Conservation (phyloP, 1,140 invertebrate species). For the Linepithema humile region DNA sequence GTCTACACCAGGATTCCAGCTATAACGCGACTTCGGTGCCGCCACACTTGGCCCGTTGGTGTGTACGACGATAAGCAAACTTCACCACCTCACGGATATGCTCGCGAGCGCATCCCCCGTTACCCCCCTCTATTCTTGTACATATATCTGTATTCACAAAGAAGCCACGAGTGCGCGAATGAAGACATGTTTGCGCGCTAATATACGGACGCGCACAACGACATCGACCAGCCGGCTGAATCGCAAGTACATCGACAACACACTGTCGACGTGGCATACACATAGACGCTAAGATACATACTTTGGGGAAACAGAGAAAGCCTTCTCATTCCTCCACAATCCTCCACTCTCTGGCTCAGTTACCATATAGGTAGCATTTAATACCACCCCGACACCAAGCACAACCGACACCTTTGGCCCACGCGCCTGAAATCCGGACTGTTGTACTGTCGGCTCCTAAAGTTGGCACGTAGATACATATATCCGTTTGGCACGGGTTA, state of each 20-base stretch:
- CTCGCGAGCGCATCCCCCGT: not conserved
- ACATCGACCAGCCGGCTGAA: not conserved
- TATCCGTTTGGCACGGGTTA: not conserved
- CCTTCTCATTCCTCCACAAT: conserved; percentile 34
- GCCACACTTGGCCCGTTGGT: conserved; percentile 49
- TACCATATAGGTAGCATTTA: conserved; percentile 58
- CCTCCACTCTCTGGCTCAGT: not conserved
- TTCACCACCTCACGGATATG: conserved; percentile 57
- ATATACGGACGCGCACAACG: not conserved
- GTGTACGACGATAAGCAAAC: conserved; percentile 73
- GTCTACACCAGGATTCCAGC: not conserved
- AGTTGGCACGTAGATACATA: conserved; percentile 35
- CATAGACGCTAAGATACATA: conserved; percentile 35
- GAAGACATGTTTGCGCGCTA: not conserved
- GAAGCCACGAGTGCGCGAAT: not conserved
- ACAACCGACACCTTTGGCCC: conserved; percentile 64
- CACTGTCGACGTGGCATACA: not conserved
- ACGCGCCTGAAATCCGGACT: conserved; percentile 14
- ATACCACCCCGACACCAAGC: conserved; percentile 61
- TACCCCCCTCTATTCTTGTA: not conserved
- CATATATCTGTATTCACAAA: conserved; percentile 1
- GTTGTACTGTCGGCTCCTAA: conserved; percentile 29
- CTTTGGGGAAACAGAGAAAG: conserved; percentile 57
- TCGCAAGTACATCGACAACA: conserved; percentile 8
- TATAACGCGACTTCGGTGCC: conserved; percentile 45